Evolutionary conservation across 2,113 vertebrate genomes (phyloP).

Genomic region (Syrrhaptes paradoxus): DNA sequence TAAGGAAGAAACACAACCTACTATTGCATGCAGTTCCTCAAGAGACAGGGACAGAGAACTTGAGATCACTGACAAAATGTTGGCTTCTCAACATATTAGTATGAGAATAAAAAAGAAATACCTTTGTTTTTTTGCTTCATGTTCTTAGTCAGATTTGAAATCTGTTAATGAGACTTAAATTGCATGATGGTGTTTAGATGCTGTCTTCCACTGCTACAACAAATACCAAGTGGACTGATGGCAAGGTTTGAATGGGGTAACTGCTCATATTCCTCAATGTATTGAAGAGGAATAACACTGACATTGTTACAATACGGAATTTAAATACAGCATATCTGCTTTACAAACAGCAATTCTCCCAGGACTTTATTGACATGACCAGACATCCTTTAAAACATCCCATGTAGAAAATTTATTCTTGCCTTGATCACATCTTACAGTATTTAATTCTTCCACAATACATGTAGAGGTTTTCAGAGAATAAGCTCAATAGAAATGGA

Average conservation of each 20-base stretch:
- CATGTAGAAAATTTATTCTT: background rate
- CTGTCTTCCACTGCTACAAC: background rate
- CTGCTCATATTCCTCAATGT: background rate
- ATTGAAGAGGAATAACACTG: background rate
- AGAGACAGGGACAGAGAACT: background rate
- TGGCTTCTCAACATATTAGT: background rate
- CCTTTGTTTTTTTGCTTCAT: background rate
- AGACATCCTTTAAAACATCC: background rate
- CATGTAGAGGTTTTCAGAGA: background rate
- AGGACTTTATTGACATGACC: background rate
- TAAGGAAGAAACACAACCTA: background rate
- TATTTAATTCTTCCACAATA: constrained; percentile 4
- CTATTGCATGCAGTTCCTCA: background rate
- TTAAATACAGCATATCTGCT: background rate
- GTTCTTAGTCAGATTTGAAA: background rate
- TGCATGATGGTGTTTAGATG: background rate
- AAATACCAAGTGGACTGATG: background rate
- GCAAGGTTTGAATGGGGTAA: background rate
- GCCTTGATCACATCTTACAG: background rate
- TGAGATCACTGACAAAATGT: background rate
- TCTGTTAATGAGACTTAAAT: background rate
- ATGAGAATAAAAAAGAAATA: background rate
- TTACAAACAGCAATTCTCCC: background rate
- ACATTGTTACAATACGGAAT: background rate
- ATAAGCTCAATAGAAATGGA: background rate